Conservation (phyloP, 2,888 invertebrate genomes). For the Drosophila helvetica region DNA sequence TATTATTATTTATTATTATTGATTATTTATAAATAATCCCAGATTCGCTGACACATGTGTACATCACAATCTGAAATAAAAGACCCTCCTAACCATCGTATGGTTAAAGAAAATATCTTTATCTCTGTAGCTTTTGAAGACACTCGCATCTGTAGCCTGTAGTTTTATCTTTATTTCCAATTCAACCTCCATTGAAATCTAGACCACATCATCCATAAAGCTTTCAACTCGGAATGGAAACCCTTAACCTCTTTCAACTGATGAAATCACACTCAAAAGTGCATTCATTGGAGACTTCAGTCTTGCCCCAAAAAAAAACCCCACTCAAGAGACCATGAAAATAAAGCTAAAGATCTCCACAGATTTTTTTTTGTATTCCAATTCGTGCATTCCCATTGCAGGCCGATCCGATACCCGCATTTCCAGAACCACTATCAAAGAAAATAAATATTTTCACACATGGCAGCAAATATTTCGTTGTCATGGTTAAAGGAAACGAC, state of each 20-base stretch:
- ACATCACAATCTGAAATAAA: no score
- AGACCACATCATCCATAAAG: constrained; percentile 13
- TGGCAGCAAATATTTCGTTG: constrained; percentile 67
- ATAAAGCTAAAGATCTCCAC: constrained; percentile 29
- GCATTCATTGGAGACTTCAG: constrained; percentile 12
- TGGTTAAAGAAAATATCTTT: no score
- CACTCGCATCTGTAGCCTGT: no score
- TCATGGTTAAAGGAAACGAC: constrained; percentile 70
- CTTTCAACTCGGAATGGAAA: background rate
- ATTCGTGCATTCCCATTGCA: constrained; percentile 25
- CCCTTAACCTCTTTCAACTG: constrained; percentile 21
- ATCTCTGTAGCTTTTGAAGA: no score
- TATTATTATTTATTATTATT: no score
- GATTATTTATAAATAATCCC: no score
- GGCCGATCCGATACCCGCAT: constrained; percentile 51
- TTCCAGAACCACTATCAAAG: constrained; percentile 19
- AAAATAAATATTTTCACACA: constrained; percentile 75
- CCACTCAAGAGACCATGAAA: constrained; percentile 24
- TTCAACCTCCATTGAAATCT: constrained; percentile 21
- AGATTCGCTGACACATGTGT: no score
- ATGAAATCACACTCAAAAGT: constrained; percentile 24
- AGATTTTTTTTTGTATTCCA: no score
- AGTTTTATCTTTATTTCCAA: constrained; percentile 1
- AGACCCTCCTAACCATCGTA: no score
- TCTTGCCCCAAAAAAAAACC: constrained; percentile 26